Base-by-base conservation (phyloP, 2,797 vertebrate genomes). In the Acipenser oxyrinchus region DNA sequence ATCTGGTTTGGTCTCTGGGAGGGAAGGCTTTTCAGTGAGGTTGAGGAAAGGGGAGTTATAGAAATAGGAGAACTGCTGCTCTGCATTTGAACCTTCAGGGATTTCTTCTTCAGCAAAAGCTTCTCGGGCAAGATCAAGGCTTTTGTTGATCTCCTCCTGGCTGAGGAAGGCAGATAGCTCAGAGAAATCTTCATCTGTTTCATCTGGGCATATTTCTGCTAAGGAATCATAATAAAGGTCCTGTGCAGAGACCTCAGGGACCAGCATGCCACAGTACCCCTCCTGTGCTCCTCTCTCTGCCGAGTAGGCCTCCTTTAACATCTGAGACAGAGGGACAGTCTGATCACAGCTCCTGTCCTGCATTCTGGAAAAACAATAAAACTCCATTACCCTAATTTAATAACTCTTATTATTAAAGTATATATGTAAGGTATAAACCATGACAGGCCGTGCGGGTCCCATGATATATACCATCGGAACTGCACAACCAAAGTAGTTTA, bases 91-190 rank as follows among this genome's bases (percentile, higher is more conserved):
- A 66, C 90, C 86, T 51, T 88, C 88, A 8, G 79, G 68, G 61
- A 83, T 74, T 51, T 73, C 63, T 3, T 86, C 76, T 72, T 74
- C 83, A 49, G 86, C 84, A 77, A 99, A 94, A 52, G 97, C 90
- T 85, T 95, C 91, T 67, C 77, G 78, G 74, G 97, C 97, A 79
- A 99, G 87, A 72, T 96, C 93, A 78, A 99, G 87, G 71, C 97
- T 99, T 71, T 81, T 93, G 74, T 87, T 81, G 64, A 98, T 95
- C 82, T 99, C 97, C 0, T 99, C 97, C 76, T 93, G 92, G 60
- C 83, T 98, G 75, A 99, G 88, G 76, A 99, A 99, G 60, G 92
- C 89, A 67, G 96, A 94, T 7, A 99, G 90, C 72, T 87, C 93
- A 2, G 88, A 83, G 79, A 93, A 91, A 75, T 84, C 83, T 62